These are phyloP conservation scores for Bovichtus diacanthus DNA, from an alignment of 2,797 vertebrate species.

Conservation along the genomic window DNA sequence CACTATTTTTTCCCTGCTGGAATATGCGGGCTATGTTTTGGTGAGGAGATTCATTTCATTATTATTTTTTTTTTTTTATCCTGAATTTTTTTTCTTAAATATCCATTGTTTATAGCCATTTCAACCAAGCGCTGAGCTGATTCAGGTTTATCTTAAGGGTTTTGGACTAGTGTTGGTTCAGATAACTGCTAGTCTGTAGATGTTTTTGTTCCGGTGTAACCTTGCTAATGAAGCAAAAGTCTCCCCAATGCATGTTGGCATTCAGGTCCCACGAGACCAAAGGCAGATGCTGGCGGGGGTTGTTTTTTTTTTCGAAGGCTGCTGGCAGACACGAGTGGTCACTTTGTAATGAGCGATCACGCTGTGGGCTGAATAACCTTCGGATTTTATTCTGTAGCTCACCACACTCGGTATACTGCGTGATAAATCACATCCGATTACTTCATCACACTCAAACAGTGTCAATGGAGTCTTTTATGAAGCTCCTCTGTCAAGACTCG, in stretches of 20 bases:
- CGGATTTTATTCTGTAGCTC: neutral
- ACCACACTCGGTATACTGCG: neutral
- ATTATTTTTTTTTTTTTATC: constrained; percentile 5
- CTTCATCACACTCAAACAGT: constrained; percentile 11
- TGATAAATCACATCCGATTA: constrained; percentile 33
- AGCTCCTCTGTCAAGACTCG: constrained; percentile 22
- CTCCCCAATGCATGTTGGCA: neutral
- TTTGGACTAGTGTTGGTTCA: neutral
- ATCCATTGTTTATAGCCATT: neutral
- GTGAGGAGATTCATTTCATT: neutral
- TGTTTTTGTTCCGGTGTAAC: constrained; percentile 24
- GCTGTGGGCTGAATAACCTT: constrained; percentile 27
- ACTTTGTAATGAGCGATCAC: constrained; percentile 36
- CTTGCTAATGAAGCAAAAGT: constrained; percentile 12
- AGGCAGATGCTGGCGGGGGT: constrained; percentile 21
- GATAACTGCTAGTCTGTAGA: neutral
- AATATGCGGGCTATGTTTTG: constrained; percentile 9
- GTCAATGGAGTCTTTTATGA: constrained; percentile 16
- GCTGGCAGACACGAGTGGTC: constrained; percentile 24
- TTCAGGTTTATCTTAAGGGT: neutral
- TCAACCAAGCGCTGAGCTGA: neutral
- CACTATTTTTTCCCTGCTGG: constrained; percentile 21
- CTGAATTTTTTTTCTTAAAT: neutral
- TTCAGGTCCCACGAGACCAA: constrained; percentile 24
- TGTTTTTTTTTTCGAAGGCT: constrained; percentile 32